Evolutionary conservation across 1,140 invertebrate genomes (phyloP).

Genomic region (Metaphire vulgaris): DNA sequence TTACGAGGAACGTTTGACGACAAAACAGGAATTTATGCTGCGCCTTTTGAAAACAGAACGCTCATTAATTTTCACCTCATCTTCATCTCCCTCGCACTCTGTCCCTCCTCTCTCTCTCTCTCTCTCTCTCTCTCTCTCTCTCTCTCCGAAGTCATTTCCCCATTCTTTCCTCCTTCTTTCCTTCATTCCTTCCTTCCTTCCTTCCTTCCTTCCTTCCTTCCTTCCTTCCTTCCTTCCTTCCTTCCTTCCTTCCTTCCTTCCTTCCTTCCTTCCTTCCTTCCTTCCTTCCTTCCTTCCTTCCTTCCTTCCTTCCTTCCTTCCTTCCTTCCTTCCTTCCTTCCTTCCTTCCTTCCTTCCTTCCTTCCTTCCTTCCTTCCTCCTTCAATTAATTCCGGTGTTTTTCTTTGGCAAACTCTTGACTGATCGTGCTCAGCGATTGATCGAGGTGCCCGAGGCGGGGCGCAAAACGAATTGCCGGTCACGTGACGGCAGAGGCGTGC

Average conservation of each 20-base stretch:
- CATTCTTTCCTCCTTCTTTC: not conserved
- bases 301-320: not conserved
- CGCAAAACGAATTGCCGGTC: too few relatives aligned
- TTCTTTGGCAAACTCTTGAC: too few relatives aligned
- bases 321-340: not conserved
- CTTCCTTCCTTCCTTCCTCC: not conserved
- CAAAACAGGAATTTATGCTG: too few relatives aligned
- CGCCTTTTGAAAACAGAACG: too few relatives aligned
- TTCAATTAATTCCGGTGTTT: not conserved
- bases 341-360: not conserved
- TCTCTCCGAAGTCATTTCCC: not conserved
- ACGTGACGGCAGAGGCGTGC: too few relatives aligned
- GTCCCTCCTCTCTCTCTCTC: not conserved
- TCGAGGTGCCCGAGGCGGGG: too few relatives aligned
- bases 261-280: conserved; percentile 1
- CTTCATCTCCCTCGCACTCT: not conserved
- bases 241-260: not conserved
- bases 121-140: not conserved
- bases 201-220: not conserved
- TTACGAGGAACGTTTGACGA: too few relatives aligned
- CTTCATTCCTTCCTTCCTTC: not conserved
- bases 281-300: not conserved
- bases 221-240: not conserved
- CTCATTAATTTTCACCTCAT: too few relatives aligned
- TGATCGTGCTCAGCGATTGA: too few relatives aligned